Evolutionary conservation across 2,113 vertebrate genomes (phyloP).

Genomic region (Aspiorhynchus laticeps): DNA sequence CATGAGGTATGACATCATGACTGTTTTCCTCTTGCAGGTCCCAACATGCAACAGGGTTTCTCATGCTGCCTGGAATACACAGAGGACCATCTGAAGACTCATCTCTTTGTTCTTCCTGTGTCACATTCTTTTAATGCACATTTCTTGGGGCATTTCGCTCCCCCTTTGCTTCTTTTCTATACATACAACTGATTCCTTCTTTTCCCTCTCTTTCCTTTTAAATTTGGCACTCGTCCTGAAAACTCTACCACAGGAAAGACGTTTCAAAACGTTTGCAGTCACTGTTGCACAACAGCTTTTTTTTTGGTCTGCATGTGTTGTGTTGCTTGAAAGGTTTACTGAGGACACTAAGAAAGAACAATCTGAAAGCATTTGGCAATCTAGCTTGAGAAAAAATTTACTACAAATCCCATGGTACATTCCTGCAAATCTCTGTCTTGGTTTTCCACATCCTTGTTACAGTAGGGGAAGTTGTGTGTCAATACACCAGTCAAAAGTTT

Average conservation of each 20-base stretch:
- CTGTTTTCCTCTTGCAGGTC: constrained; percentile 40
- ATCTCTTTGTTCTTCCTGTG: constrained; percentile 13
- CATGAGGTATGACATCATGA: constrained; percentile 44
- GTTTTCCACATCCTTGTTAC: constrained; percentile 5
- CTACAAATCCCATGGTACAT: constrained; percentile 36
- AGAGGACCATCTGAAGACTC: constrained; percentile 11
- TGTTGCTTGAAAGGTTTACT: constrained; percentile 3
- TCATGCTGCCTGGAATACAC: constrained; percentile 23
- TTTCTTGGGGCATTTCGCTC: not conserved
- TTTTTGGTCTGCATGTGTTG: not conserved
- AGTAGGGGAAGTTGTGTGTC: not conserved
- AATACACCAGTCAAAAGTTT: not conserved
- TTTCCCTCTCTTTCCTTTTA: not conserved
- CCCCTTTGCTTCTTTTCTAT: not conserved
- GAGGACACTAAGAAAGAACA: constrained; percentile 16
- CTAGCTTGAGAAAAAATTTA: constrained; percentile 2
- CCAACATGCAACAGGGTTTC: constrained; percentile 32
- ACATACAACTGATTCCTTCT: not conserved
- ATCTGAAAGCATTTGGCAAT: not conserved
- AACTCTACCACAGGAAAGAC: constrained; percentile 3
- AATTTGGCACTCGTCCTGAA: not conserved
- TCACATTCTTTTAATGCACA: not conserved
- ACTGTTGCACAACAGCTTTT: constrained; percentile 28
- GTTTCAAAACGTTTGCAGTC: constrained; percentile 2
- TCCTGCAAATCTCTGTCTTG: not conserved